Conservation (phyloP, 2,113 vertebrate species). For the Istiophorus platypterus region DNA sequence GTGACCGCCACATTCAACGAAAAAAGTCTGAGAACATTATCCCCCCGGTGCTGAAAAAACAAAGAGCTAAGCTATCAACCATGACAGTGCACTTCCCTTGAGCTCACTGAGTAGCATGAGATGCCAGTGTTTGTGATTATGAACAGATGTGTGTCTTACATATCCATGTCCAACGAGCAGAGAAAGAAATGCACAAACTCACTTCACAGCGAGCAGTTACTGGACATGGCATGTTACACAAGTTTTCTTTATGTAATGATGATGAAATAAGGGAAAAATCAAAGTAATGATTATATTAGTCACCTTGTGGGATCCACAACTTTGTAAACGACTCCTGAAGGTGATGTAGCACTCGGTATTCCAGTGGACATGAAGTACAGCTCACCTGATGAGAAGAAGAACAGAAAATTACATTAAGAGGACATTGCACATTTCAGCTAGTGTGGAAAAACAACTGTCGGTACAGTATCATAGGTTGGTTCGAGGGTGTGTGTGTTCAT, state of each 20-base stretch:
- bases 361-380: slow-evolving; percentile 96
- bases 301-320: slow-evolving; percentile 95
- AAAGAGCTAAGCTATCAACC: slow-evolving; percentile 1
- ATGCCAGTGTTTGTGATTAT: slow-evolving; percentile 23
- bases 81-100: background rate
- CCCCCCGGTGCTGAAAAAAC: slow-evolving; percentile 9
- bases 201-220: background rate
- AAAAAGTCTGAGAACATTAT: background rate
- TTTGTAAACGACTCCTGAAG: slow-evolving; percentile 93
- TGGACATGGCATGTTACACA: background rate
- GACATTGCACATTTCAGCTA: slow-evolving; percentile 1
- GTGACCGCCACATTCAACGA: background rate
- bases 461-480: background rate
- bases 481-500: background rate
- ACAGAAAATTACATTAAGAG: background rate
- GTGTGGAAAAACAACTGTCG: background rate
- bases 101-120: slow-evolving; percentile 18
- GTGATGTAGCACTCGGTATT: slow-evolving; percentile 88
- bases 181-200: background rate
- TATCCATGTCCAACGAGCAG: background rate
- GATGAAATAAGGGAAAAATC: background rate
- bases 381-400: slow-evolving; percentile 85
- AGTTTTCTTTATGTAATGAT: background rate
- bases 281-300: slow-evolving; percentile 27
- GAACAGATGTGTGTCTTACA: slow-evolving; percentile 40